phyloP scores from a whole-genome alignment of 2,888 invertebrate species.

The Nomada ruficornis region DNA sequence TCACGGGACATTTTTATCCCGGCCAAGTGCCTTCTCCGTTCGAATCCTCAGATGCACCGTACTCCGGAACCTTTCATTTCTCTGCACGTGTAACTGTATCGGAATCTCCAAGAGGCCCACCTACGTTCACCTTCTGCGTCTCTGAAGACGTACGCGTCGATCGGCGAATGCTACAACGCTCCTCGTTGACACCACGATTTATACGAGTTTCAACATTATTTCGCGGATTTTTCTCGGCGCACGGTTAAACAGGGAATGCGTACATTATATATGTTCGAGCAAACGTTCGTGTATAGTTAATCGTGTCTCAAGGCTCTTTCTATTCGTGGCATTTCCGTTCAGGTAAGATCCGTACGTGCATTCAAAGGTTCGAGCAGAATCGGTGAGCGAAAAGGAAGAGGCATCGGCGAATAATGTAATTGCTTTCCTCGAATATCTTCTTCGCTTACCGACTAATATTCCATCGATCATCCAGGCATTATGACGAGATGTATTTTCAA shows the following conservation, averaged over 20 bases:
- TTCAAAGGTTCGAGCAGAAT: no score
- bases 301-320: background rate
- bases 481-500: no score
- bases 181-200: background rate
- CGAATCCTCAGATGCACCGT: conserved; percentile 39
- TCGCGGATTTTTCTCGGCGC: background rate
- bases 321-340: conserved; percentile 13
- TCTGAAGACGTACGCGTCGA: conserved; percentile 7
- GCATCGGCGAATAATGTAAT: no score
- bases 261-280: background rate
- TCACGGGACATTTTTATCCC: conserved; percentile 43
- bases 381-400: no score
- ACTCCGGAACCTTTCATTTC: conserved; percentile 65
- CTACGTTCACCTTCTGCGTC: conserved; percentile 66
- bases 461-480: no score
- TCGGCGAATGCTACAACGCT: conserved; percentile 23
- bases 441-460: no score
- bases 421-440: no score
- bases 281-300: background rate
- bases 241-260: background rate
- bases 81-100: conserved; percentile 64
- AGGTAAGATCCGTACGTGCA: background rate
- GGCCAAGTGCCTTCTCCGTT: conserved; percentile 53
- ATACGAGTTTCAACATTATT: background rate
- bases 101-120: conserved; percentile 58